These are phyloP conservation scores for Chrysolina haemoptera DNA, from an alignment of 2,888 invertebrate species.

Conservation along the genomic window DNA sequence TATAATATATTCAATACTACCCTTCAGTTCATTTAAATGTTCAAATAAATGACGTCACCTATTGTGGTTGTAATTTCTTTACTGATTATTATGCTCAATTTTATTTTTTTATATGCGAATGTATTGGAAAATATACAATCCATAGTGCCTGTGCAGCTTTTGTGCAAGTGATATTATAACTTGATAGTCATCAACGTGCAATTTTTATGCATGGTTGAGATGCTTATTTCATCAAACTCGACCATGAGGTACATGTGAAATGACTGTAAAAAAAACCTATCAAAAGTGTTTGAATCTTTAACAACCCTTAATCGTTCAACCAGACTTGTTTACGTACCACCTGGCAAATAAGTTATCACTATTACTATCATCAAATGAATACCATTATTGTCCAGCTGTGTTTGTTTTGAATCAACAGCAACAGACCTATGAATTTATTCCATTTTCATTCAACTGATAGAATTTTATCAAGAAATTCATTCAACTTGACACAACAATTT, in stretches of 20 bases:
- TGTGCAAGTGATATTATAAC: conserved; percentile 55
- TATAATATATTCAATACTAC: too few relatives aligned
- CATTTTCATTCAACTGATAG: too few relatives aligned
- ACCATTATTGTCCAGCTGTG: too few relatives aligned
- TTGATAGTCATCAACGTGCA: conserved; percentile 64
- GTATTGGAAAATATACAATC: conserved; percentile 63
- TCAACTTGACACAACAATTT: too few relatives aligned
- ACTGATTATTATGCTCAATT: conserved; percentile 44
- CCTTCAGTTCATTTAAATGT: too few relatives aligned
- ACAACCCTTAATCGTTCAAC: background rate
- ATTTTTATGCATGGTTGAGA: conserved; percentile 50
- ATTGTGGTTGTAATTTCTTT: conserved; percentile 16
- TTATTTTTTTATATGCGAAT: conserved; percentile 49
- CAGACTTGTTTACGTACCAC: background rate
- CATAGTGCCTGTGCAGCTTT: conserved; percentile 65
- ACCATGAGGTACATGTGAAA: conserved; percentile 10
- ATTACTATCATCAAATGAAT: too few relatives aligned
- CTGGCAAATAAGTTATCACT: background rate
- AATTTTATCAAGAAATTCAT: too few relatives aligned
- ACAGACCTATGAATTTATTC: too few relatives aligned
- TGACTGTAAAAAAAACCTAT: background rate
- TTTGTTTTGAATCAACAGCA: too few relatives aligned
- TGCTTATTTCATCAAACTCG: conserved; percentile 23
- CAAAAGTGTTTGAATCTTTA: background rate
- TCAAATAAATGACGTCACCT: background rate